Base-by-base conservation (phyloP, 2,113 vertebrate species). In the Ammodytes marinus region DNA sequence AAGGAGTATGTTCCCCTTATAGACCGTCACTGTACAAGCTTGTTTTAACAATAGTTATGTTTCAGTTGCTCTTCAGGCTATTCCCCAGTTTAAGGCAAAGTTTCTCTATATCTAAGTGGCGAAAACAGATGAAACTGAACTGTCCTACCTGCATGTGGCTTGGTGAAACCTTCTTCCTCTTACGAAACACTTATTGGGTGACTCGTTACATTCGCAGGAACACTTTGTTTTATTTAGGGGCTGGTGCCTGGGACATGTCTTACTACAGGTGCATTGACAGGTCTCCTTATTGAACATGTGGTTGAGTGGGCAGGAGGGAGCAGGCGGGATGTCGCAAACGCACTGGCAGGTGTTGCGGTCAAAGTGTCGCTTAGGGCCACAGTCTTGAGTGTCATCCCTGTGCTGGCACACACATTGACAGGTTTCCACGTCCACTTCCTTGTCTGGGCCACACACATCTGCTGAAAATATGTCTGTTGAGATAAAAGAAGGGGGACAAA, bases 161-260 rank as follows among this genome's bases (percentile, higher is more conserved):
- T 96, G 96, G 59, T 97, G 96, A 86, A 99, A 99, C 71, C 97
- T 95, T 83, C 96, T 95, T 87, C 97, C 98, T 93, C 95, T 97
- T 42, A 99, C 93, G 88, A 99, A 97, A 90, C 98, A 99, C 91
- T 96, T 98, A 65, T 97, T 98, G 57, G 96, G 95, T 1, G 95
- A 97, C 95, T 99, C 97, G 84, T 94, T 96, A 90, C 98, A 99
- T 93, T 99, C 97, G 81, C 98, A 99, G 84, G 84, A 19, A 77
- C 98, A 99, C 76, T 96, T 98, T 77, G 92, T 93, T 78, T 93
- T 96, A 89, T 99, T 98, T 69, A 99, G 93, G 0, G 98, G 97
- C 68, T 97, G 97, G 85, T 96, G 95, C 74, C 93, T 95, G 0
- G 97, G 97, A 86, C 98, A 99, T 46, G 92, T 93, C 89, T 92